Base-by-base conservation (phyloP, 2,113 vertebrate genomes). In the Artemisiospiza belli region DNA sequence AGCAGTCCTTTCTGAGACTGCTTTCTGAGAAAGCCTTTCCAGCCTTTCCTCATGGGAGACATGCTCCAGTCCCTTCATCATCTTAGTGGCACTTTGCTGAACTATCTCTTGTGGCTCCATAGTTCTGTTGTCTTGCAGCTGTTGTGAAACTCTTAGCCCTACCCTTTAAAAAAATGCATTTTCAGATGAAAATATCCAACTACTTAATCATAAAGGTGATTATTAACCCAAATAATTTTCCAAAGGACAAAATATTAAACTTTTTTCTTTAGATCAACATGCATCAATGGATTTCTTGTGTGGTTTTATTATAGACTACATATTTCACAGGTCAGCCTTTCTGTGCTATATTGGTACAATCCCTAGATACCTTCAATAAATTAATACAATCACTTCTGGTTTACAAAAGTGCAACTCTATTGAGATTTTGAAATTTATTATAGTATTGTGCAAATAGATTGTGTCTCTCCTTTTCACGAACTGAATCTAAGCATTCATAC, bases 351-450 rank as follows among this genome's bases (percentile, higher is more conserved):
- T 51, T 70, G 41, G 5, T 77, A 35, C 35, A 85, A 74, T 47
- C 15, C 24, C 44, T 63, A 62, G 68, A 69, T 51, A 88, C 62
- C 19, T 37, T 80, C 54, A 80, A 51, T 85, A 84, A 81, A 89
- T 89, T 66, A 85, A 80, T 91, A 66, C 24, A 70, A n/a, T 88
- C 25, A 31, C 15, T 80, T 30, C 55, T 78, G 35, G 14, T 73
- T 90, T 93, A 75, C 44, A 49, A 75, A 79, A n/a, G 30, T 81
- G 43, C 16, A 77, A 61, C 27, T 52, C 67, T 57, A 46, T 11
- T 37, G 73, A 91, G 61, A 82, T 92, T 87, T 94, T 46, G 21
- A 78, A 94, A 84, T 91, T 55, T 20, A 82, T 94, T 75, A 25
- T 63, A 47, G 28, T 59, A 62, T 23, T 0, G 1, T 57, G 31